Base-by-base conservation (phyloP, 2,797 vertebrate species). In the Vultur gryphus region DNA sequence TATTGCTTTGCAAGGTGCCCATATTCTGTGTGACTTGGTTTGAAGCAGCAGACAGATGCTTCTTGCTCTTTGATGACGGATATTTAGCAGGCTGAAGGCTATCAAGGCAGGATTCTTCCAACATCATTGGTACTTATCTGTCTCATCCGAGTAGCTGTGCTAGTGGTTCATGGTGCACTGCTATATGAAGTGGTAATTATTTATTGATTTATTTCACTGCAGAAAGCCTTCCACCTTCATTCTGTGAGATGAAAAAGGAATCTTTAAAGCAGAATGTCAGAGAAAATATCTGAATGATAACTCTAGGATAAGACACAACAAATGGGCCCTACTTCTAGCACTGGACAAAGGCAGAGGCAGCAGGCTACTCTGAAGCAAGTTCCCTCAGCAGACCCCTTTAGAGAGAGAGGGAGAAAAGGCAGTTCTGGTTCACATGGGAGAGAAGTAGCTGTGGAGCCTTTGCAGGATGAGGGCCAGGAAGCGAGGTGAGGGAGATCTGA, bases 121-220 rank as follows among this genome's bases (percentile, higher is more conserved):
- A 19, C 33, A 29, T 87, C 81, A 48, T 25, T 13, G 28, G 25
- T 86, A 86, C 67, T 95, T 85, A 82, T 55, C 83, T 75, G 71
- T 91, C 44, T 95, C 72, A 75, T 90, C 67, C 1, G 2, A 83
- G 67, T 81, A 89, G 59, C 82, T 90, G 71, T 52, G 64, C 61
- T 66, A 52, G 80, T 69, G 65, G 84, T 44, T 95, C 28, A 11
- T 84, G 67, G 65, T 77, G 48, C 49, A 37, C 69, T 25, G 75
- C n/a, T 93, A 35, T 62, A 69, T 66, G 70, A 90, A 91, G 77
- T 0, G 0, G 87, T 90, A 96, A 95, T 95, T 95, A 95, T 95
- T 95, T 95, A 94, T 94, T 93, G 92, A 96, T 97, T 94, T 88
- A 76, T 84, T 90, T 90, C 73, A 59, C 49, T 51, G 43, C 66